These are phyloP conservation scores for Acrocephalus scirpaceus DNA, from an alignment of 2,797 vertebrate species.

Conservation along the genomic window DNA sequence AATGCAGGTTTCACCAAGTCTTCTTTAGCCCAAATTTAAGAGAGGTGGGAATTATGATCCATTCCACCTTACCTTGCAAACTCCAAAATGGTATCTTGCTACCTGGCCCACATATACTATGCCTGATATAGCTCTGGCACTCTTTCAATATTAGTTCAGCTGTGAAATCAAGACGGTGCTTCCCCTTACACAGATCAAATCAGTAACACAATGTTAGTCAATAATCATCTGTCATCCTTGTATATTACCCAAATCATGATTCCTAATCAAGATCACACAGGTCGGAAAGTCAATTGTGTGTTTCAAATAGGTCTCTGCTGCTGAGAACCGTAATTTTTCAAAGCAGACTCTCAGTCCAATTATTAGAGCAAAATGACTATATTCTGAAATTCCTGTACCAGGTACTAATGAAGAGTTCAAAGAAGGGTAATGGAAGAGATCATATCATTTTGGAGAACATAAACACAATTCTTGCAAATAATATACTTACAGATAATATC, in stretches of 20 bases:
- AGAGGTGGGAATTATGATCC: background rate
- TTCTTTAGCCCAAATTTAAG: background rate
- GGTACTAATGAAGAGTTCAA: conserved; percentile 5
- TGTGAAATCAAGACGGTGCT: background rate
- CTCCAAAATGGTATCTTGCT: background rate
- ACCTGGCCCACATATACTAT: background rate
- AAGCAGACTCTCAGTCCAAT: background rate
- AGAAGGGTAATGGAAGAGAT: background rate
- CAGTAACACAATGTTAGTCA: background rate
- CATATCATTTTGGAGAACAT: background rate
- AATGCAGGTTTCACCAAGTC: background rate
- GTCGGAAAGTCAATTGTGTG: background rate
- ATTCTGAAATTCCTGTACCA: conserved; percentile 9
- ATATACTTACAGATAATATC: background rate
- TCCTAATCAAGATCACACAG: background rate
- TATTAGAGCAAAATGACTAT: background rate
- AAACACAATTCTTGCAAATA: background rate
- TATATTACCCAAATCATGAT: background rate
- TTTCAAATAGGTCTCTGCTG: background rate
- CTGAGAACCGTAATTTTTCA: conserved; percentile 11
- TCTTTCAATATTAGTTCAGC: background rate
- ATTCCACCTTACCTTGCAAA: background rate
- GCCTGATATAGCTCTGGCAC: background rate
- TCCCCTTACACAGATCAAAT: background rate
- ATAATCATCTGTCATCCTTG: background rate